A percentile compares a stretch with the other conserved stretches of the same genome.
Evolutionary conservation across 1,140 invertebrate genomes (phyloP).

Genomic region (Prorops nasuta): DNA sequence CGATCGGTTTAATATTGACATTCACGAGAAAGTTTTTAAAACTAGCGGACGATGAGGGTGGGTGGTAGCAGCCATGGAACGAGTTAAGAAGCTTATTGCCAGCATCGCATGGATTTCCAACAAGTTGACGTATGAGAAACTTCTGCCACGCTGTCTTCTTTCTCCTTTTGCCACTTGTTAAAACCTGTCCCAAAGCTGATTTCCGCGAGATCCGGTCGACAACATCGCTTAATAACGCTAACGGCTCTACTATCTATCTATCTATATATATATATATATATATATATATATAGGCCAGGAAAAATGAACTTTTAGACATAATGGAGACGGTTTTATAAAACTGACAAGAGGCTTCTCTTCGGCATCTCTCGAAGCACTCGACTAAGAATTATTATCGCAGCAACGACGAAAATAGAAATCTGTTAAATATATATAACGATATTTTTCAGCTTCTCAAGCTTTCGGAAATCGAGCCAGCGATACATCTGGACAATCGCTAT

Average conservation of each 20-base stretch:
- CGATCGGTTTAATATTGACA: slow-evolving; percentile 29
- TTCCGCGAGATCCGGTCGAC: neutral
- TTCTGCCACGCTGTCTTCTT: neutral
- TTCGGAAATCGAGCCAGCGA: slow-evolving; percentile 24
- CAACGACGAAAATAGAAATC: no score
- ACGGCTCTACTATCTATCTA: no score
- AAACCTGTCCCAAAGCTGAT: neutral
- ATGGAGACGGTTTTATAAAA: neutral
- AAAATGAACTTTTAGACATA: neutral
- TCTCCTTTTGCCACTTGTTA: neutral
- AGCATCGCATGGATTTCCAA: slow-evolving; percentile 23
- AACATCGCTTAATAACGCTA: no score
- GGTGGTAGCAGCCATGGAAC: neutral
- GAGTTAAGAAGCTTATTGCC: slow-evolving; percentile 31
- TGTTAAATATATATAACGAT: no score
- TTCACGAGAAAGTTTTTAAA: neutral
- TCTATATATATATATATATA: no score
- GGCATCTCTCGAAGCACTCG: neutral
- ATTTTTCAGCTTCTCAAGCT: slow-evolving; percentile 27
- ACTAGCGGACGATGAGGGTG: slow-evolving; percentile 1
- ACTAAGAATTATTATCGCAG: neutral
- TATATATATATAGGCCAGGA: no score
- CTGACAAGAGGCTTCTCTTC: neutral
- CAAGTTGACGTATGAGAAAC: slow-evolving; percentile 7
- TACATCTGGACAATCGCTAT: slow-evolving; percentile 52